phyloP scores from a whole-genome alignment of 2,113 vertebrate genomes.

The Fulica atra region DNA sequence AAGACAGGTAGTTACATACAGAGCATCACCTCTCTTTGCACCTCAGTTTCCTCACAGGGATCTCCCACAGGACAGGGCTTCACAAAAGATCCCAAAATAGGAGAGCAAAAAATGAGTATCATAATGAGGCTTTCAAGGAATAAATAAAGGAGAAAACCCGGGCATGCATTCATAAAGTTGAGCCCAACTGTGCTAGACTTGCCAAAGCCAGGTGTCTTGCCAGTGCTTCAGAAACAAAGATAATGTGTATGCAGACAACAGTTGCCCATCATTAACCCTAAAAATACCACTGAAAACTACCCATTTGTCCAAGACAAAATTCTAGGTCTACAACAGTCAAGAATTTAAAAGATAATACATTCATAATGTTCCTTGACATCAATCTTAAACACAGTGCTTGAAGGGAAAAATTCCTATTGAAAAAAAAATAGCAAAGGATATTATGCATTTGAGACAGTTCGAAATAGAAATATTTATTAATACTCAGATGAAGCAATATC shows the following conservation, averaged over 20 bases:
- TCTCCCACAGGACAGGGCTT: neutral
- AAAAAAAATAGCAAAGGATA: neutral
- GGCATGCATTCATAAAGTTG: neutral
- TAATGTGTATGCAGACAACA: neutral
- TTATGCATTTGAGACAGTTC: neutral
- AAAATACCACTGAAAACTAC: neutral
- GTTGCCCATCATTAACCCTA: neutral
- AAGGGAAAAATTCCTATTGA: neutral
- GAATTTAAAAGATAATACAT: neutral
- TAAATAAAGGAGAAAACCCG: neutral
- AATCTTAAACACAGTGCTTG: neutral
- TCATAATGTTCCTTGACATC: neutral
- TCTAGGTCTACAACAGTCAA: neutral
- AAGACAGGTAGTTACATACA: neutral
- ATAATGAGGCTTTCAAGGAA: neutral
- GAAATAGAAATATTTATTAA: neutral
- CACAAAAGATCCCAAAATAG: neutral
- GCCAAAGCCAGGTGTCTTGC: neutral
- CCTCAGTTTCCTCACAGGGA: neutral
- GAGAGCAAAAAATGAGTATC: neutral
- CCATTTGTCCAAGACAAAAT: neutral
- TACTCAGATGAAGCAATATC: neutral
- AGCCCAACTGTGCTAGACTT: neutral
- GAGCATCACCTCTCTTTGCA: neutral
- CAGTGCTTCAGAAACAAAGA: neutral